Evolutionary conservation across 2,888 invertebrate species (phyloP), one percentile per base, ranked within the genome.

Genomic region (Ariolimax columbianus): DNA sequence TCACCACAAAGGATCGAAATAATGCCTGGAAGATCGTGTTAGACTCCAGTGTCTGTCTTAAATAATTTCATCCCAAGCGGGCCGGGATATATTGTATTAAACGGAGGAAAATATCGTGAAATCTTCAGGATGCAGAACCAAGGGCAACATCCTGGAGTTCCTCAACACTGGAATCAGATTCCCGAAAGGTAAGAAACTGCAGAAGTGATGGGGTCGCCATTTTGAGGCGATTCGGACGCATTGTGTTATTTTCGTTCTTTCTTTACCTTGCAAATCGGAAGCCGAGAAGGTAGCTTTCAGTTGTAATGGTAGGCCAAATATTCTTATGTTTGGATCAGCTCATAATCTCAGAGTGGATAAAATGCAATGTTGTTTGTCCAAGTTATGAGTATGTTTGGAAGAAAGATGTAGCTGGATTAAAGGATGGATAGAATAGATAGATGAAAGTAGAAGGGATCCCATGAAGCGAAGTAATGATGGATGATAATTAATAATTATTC

Each of bases 111-210:
- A 77, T 68, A 77, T 77, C 55, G 51, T 11, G 70, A 68, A 23
- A 59, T 55, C 59, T 26, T 38, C 83, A 77, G 83, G 83, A 75
- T 87, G 87, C 87, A 87, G 81, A 83, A 87, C 63, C 87, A 83
- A 75, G 83, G 79, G 72, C 79, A 80, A 59, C 87, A 87, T 63
- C 83, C 87, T 55, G 75, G 75, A 72, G 81, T 83, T 55, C 80
- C 63, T 70, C 87, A 85, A 33, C 77, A 83, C 77, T 87, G 87
- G 87, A 83, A 83, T 83, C 75, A 77, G 70, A 81, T 85, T 38
- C 80, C 43, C 40, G 87, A 87, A 85, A 87, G 87, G 87, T 87
- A 77, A 70, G 87, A 63, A 83, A 66, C 55, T 75, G 51, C 51
- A n/a, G 17, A 82, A 51, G 55, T 70, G 72, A 78, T 40, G 66